phyloP scores from a whole-genome alignment of 2,888 invertebrate genomes.

The Scaptomyza flava region DNA sequence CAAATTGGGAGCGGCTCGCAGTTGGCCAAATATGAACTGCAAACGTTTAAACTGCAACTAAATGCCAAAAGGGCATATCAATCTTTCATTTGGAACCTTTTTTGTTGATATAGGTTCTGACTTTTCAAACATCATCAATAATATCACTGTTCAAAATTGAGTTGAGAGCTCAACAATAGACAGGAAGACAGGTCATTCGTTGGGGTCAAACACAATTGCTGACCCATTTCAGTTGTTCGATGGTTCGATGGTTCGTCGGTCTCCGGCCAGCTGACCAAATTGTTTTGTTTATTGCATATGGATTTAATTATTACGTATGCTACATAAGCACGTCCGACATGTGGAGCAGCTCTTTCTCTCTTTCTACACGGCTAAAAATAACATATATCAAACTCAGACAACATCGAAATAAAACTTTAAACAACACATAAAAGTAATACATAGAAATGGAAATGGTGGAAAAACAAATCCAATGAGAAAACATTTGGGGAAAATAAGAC shows the following conservation, averaged over 20 bases:
- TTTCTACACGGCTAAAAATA: constrained; percentile 45
- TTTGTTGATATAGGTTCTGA: not conserved
- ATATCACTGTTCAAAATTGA: too few species aligned
- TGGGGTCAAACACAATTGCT: constrained; percentile 67
- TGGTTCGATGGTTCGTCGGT: not conserved
- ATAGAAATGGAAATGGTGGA: constrained; percentile 25
- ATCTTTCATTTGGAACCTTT: not conserved
- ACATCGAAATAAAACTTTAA: constrained; percentile 17
- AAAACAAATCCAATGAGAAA: constrained; percentile 29
- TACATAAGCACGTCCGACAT: constrained; percentile 50
- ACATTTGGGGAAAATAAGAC: constrained; percentile 56
- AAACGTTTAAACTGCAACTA: too few species aligned
- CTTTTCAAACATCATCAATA: not conserved
- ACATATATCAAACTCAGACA: constrained; percentile 38
- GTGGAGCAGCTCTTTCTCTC: constrained; percentile 33
- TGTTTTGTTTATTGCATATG: constrained; percentile 63
- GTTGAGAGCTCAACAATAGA: constrained; percentile 41
- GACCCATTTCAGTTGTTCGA: constrained; percentile 64
- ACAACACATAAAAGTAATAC: constrained; percentile 11
- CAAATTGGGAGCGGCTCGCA: not conserved
- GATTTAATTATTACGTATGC: constrained; percentile 75
- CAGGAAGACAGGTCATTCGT: constrained; percentile 66
- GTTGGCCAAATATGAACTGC: constrained; percentile 39
- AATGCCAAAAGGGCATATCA: too few species aligned
- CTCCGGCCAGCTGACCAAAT: constrained; percentile 47